Percentiles rank a stretch among this genome's conserved stretches.
phyloP scores from a whole-genome alignment of 2,888 invertebrate genomes.

The Epiblema foenella region DNA sequence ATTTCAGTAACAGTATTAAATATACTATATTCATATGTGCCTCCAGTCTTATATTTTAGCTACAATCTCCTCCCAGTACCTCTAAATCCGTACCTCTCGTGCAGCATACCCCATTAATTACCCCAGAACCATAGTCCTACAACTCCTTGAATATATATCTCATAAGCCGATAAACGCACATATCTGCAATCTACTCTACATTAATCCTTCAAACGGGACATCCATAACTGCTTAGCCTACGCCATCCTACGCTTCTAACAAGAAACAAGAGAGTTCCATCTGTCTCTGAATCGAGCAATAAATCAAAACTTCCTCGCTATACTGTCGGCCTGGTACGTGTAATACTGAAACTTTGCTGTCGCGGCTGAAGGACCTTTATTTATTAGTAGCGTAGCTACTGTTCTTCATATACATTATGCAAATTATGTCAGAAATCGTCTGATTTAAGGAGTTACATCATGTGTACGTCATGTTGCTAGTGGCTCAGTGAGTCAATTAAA shows the following conservation, averaged over 20 bases:
- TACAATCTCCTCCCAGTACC: too few relatives aligned
- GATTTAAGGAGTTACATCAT: too few relatives aligned
- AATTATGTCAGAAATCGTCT: background rate
- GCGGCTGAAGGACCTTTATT: slow-evolving; percentile 25
- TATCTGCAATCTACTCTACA: slow-evolving; percentile 8
- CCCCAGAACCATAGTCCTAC: too few relatives aligned
- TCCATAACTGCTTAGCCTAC: slow-evolving; percentile 4
- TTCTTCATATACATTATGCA: background rate
- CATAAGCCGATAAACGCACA: background rate
- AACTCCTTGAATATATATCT: background rate
- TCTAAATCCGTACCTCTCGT: too few relatives aligned
- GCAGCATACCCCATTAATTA: too few relatives aligned
- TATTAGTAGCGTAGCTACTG: slow-evolving; percentile 7
- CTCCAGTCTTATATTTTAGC: too few relatives aligned
- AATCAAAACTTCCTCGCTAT: slow-evolving; percentile 27
- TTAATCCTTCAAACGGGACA: slow-evolving; percentile 12
- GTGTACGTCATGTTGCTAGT: too few relatives aligned
- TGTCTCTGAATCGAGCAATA: slow-evolving; percentile 34
- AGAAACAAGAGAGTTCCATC: slow-evolving; percentile 32
- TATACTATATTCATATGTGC: too few relatives aligned
- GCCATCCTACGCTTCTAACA: slow-evolving; percentile 11
- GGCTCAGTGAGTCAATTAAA: too few relatives aligned
- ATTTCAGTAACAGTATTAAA: too few relatives aligned
- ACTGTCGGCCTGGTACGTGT: slow-evolving; percentile 26
- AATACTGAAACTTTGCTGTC: slow-evolving; percentile 26